phyloP scores from a whole-genome alignment of 1,140 invertebrate species.

The Drosophila sulfurigaster region DNA sequence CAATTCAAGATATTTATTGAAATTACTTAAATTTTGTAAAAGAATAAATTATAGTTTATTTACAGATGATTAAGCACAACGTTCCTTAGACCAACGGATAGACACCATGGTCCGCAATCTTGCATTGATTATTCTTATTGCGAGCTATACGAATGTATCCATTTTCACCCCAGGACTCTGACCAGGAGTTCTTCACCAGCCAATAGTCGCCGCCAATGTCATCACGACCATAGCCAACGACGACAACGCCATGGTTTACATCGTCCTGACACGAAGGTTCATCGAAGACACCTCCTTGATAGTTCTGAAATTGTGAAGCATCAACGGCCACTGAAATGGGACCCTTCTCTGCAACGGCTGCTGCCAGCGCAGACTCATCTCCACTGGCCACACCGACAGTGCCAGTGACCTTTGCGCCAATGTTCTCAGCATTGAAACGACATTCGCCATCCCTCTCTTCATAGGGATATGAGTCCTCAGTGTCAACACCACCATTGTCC shows the following conservation, averaged over 20 bases:
- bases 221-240: slow-evolving; percentile 89
- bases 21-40: no score
- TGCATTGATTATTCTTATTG: slow-evolving; percentile 71
- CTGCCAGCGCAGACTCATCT: slow-evolving; percentile 89
- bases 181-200: slow-evolving; percentile 89
- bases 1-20: no score
- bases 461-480: slow-evolving; percentile 90
- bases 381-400: slow-evolving; percentile 85
- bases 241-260: slow-evolving; percentile 86
- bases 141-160: slow-evolving; percentile 88
- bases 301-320: slow-evolving; percentile 14
- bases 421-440: slow-evolving; percentile 6
- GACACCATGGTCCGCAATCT: slow-evolving; percentile 27
- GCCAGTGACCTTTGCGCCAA: slow-evolving; percentile 18
- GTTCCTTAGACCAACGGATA: slow-evolving; percentile 4
- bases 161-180: slow-evolving; percentile 86
- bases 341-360: slow-evolving; percentile 89
- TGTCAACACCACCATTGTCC: slow-evolving; percentile 90
- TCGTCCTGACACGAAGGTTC: slow-evolving; percentile 88
- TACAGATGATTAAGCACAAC: no score
- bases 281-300: slow-evolving; percentile 21
- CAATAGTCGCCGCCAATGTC: slow-evolving; percentile 86
- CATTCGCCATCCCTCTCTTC: slow-evolving; percentile 87
- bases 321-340: slow-evolving; percentile 48
- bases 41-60: no score